Evolutionary conservation across 2,797 vertebrate species (phyloP).

Genomic region (Cossypha dichroa): DNA sequence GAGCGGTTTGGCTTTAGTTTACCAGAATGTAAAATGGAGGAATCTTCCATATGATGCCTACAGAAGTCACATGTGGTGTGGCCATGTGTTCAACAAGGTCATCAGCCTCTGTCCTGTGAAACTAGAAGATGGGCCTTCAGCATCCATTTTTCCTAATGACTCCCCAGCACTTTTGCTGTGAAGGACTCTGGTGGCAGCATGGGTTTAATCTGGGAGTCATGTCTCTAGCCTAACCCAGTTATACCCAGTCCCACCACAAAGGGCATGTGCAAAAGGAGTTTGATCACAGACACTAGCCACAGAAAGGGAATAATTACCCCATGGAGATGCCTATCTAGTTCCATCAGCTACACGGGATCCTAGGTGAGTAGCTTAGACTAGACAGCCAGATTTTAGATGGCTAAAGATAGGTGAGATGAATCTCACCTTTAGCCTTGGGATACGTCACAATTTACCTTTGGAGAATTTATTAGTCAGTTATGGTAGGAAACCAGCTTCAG

Average conservation of each 20-base stretch:
- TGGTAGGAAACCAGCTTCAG: not conserved
- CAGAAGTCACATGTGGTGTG: not conserved
- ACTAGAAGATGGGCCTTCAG: not conserved
- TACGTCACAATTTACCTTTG: not conserved
- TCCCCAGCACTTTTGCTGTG: not conserved
- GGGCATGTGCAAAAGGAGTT: not conserved
- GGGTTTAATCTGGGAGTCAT: not conserved
- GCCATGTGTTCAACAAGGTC: accelerated
- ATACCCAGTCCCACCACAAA: not conserved
- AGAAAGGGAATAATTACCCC: not conserved
- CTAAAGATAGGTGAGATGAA: not conserved
- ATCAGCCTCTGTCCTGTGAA: not conserved
- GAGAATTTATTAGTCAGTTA: not conserved
- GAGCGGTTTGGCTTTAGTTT: not conserved
- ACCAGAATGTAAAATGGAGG: not conserved
- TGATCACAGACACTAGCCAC: not conserved
- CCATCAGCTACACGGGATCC: accelerated
- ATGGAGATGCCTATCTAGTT: not conserved
- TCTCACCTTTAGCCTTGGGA: not conserved
- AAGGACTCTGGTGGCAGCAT: not conserved
- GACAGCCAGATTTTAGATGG: not conserved
- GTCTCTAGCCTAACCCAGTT: not conserved
- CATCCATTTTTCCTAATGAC: not conserved
- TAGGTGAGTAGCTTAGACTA: not conserved
- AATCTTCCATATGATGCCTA: not conserved